Evolutionary conservation across 1,140 invertebrate genomes (phyloP).

Genomic region (Drosophila parvula): DNA sequence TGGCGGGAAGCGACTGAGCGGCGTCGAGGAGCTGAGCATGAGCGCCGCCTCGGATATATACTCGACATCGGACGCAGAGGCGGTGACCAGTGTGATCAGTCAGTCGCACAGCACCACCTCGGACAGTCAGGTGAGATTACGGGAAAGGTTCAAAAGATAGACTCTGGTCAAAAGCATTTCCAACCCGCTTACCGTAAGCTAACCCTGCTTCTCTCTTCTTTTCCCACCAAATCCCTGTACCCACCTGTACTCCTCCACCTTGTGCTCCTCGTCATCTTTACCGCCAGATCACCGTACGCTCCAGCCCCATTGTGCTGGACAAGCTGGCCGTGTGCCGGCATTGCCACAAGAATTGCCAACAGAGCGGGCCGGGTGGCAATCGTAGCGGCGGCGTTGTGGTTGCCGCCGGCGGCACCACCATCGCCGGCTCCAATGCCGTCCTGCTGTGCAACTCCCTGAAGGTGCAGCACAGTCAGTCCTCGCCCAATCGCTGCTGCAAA

Average conservation of each 20-base stretch:
- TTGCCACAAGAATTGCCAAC: slow-evolving; percentile 89
- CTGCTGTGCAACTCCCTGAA: slow-evolving; percentile 80
- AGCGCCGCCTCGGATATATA: slow-evolving; percentile 83
- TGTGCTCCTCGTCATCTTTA: not conserved
- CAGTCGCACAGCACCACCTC: slow-evolving; percentile 89
- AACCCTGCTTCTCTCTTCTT: slow-evolving; percentile 23
- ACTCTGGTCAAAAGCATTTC: not conserved
- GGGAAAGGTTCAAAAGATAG: rapidly evolving
- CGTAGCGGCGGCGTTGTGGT: slow-evolving; percentile 16
- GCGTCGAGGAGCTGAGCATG: slow-evolving; percentile 83
- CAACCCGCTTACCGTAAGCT: slow-evolving; percentile 19
- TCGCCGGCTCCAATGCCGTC: slow-evolving; percentile 33
- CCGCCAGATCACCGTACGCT: slow-evolving; percentile 88
- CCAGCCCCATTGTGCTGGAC: slow-evolving; percentile 87
- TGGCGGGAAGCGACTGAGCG: slow-evolving; percentile 70
- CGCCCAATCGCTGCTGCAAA: slow-evolving; percentile 82
- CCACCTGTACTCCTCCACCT: not conserved
- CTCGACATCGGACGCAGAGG: slow-evolving; percentile 84
- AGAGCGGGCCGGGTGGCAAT: slow-evolving; percentile 24
- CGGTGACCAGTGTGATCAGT: slow-evolving; percentile 85
- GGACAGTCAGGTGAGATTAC: slow-evolving; percentile 87
- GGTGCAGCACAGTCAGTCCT: slow-evolving; percentile 83
- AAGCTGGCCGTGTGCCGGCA: slow-evolving; percentile 88
- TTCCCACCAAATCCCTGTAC: not conserved
- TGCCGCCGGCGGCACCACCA: not conserved